Base-by-base conservation (phyloP, 1,140 invertebrate species). In the Ooceraea biroi region DNA sequence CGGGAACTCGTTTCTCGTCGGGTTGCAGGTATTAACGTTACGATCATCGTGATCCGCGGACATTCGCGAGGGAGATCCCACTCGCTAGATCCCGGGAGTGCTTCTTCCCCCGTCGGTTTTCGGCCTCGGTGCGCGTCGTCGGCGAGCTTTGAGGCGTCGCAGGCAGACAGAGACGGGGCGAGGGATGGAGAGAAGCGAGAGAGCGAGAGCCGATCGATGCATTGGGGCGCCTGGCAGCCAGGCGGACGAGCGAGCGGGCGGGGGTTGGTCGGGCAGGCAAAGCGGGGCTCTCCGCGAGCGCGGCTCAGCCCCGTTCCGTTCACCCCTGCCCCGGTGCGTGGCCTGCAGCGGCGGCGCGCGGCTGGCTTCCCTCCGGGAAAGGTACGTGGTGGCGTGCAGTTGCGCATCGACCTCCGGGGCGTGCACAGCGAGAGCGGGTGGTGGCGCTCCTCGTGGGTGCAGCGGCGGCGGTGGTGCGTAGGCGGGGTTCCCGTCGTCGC, bases 141-240 rank as follows among this genome's bases (percentile, higher is more conserved):
- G 19, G 19, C 12, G 72, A 55, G 57, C 14, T 86, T 83, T 48
- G 57, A 77, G 84, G 85, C 66, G 80, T 86, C 25, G 74, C n/a
- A 41, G 22, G 57, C 25, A 72, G 41, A 41, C 48, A 58, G 8
- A 19, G 27, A 19, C 7, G n/a, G 27, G 25, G 5, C 1, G 36
- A 58, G 19, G 41, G 0, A 27, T 52, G 46, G 12, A 25, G 19
- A 73, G 58, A 50, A 72, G 63, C 8, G 60, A 78, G 36, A 68
- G 68, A 73, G 50, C 22, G 63, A 82, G 27, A 57, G 74, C 71
- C 90, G 91, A 93, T 93, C 92, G 92, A 93, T 92, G 90, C 90
- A 92, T 92, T 91, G 91, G 91, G 91, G 91, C 91, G 91, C 90
- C 90, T 89, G 89, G 89, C 90, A 89, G 91, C 91, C 91, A 92